Percentiles rank a stretch among this genome's conserved stretches.
Evolutionary conservation across 2,888 invertebrate genomes (phyloP).

Genomic region (Melanargia galathea): DNA sequence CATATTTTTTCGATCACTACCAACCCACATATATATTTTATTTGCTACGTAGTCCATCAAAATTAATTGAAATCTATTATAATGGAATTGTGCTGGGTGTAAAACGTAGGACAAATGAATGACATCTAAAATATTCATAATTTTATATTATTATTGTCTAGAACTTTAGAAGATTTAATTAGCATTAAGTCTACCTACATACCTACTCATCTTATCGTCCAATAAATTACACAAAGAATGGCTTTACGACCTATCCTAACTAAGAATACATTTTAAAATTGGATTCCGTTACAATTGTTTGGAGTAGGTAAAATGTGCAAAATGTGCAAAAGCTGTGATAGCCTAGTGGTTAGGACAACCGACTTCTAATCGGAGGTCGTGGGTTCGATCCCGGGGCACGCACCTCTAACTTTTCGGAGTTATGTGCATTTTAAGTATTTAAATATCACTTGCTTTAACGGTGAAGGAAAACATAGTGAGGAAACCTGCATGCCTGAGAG

Average conservation of each 20-base stretch:
- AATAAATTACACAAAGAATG: not conserved
- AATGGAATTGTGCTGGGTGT: conserved; percentile 17
- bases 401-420: no score
- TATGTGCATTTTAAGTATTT: no score
- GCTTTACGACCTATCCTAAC: not conserved
- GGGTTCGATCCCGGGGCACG: no score
- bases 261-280: not conserved
- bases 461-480: no score
- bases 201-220: not conserved
- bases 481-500: no score
- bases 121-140: not conserved
- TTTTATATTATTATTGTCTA: not conserved
- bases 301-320: no score
- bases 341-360: no score
- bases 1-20: conserved; percentile 35
- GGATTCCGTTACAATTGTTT: not conserved
- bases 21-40: conserved; percentile 28
- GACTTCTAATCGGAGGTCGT: no score
- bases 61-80: conserved; percentile 35
- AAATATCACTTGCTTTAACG: no score
- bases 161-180: not conserved
- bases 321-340: no score
- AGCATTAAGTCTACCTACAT: not conserved
- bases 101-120: conserved; percentile 1
- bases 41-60: conserved; percentile 37